Base-by-base conservation (phyloP, 2,888 invertebrate genomes). In the Drosophila buzzatii region DNA sequence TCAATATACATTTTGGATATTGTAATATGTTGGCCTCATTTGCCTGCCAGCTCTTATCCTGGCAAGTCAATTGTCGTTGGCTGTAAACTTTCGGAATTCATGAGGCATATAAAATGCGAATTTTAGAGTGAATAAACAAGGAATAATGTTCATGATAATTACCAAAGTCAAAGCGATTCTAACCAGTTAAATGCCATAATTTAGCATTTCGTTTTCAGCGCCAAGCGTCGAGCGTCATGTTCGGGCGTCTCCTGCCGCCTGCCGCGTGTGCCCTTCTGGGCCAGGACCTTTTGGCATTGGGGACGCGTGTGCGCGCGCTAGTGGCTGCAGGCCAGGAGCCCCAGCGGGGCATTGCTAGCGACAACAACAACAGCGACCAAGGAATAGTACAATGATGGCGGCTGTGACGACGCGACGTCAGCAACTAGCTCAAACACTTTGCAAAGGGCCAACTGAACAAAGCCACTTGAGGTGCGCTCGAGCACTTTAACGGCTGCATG, bases 391-490 rank as follows among this genome's bases (percentile, higher is more conserved):
- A 66, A 68, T 68, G 70, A 70, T 41, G 70, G 55, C 63, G 73
- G 59, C 67, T 62, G 66, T 44, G 66, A 77, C 78, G 73, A 64
- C 63, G 69, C 78, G 73, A 64, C 63, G 69, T 70, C 78, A 64
- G 74, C 74, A 69, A 73, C 70, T 72, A 77, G 87, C 90, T 89
- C 78, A 81, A 90, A 81, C 81, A 89, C 83, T 85, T 83, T 74
- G 79, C 90, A 71, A 85, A 89, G 85, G 88, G 82, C 85, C 85
- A 85, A 85, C 85, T 77, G 83, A 89, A 87, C 89, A 87, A 87
- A 87, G 86, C 86, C 83, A 90, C 86, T 87, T 90, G 90, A 87
- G 86, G 90, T 90, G 86, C 75, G 85, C 90, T 88, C 86, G 86
- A 81, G 90, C 90, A 88, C 85, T 89, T 85, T 84, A 89, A 85